phyloP scores from a whole-genome alignment of 2,797 vertebrate genomes.

The Gymnodraco acuticeps region DNA sequence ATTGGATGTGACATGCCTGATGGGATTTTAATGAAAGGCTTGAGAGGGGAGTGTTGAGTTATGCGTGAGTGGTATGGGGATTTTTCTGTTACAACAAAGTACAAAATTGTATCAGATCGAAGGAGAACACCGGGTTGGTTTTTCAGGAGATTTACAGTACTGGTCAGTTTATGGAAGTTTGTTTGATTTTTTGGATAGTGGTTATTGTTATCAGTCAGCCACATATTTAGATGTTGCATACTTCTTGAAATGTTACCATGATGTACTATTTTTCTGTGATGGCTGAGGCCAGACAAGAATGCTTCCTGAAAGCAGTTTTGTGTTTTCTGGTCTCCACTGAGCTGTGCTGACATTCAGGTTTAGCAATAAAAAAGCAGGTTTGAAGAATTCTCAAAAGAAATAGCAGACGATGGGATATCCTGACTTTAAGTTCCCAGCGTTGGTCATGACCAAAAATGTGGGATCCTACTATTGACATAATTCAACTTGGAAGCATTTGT shows the following conservation, averaged over 20 bases:
- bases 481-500: no score
- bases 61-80: slow-evolving; percentile 38
- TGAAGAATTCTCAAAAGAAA: neutral
- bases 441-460: neutral
- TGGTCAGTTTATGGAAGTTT: slow-evolving; percentile 23
- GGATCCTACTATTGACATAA: neutral
- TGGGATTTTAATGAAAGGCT: slow-evolving; percentile 65
- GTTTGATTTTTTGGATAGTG: slow-evolving; percentile 23
- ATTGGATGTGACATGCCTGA: slow-evolving; percentile 58
- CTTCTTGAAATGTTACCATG: slow-evolving; percentile 30
- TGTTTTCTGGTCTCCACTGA: slow-evolving; percentile 31
- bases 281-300: slow-evolving; percentile 33
- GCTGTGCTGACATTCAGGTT: slow-evolving; percentile 12
- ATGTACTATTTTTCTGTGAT: slow-evolving; percentile 30
- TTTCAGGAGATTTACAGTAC: slow-evolving; percentile 46
- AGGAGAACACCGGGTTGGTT: slow-evolving; percentile 29
- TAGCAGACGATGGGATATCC: neutral
- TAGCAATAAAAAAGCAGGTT: neutral
- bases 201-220: slow-evolving; percentile 29
- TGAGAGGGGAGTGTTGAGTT: slow-evolving; percentile 53
- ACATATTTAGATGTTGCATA: slow-evolving; percentile 44
- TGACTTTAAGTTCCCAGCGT: neutral
- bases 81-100: slow-evolving; percentile 35
- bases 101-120: slow-evolving; percentile 37
- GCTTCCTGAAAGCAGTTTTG: slow-evolving; percentile 11